Evolutionary conservation across 1,140 invertebrate species (phyloP).

Genomic region (Glossosoma conforme): DNA sequence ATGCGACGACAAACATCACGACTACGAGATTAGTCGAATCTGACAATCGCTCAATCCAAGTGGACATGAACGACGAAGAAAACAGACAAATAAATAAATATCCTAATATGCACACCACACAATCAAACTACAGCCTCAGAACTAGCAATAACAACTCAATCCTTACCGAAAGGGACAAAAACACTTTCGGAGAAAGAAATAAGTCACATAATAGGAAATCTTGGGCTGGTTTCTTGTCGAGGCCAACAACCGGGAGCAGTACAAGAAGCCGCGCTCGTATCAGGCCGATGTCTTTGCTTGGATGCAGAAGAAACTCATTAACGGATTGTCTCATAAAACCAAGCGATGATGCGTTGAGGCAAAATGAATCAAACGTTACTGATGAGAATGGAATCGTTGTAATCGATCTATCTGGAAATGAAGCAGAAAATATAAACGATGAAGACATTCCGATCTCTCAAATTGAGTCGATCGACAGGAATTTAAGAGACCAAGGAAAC

Average conservation of each 20-base stretch:
- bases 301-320: slow-evolving; percentile 26
- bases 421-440: neutral
- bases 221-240: slow-evolving; percentile 29
- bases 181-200: slow-evolving; percentile 8
- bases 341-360: slow-evolving; percentile 5
- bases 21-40: slow-evolving; percentile 8
- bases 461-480: slow-evolving; percentile 28
- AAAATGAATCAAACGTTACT: neutral
- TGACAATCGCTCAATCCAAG: slow-evolving; percentile 4
- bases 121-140: slow-evolving; percentile 28
- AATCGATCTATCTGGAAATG: slow-evolving; percentile 2
- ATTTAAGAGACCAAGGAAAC: slow-evolving; percentile 34
- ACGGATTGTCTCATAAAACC: slow-evolving; percentile 21
- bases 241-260: slow-evolving; percentile 8
- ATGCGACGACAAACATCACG: slow-evolving; percentile 6
- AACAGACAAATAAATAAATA: slow-evolving; percentile 6
- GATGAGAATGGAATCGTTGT: slow-evolving; percentile 6
- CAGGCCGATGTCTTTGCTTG: slow-evolving; percentile 24
- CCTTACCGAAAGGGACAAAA: slow-evolving; percentile 21
- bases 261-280: slow-evolving; percentile 25
- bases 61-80: neutral
- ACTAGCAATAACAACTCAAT: slow-evolving; percentile 21
- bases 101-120: slow-evolving; percentile 15
- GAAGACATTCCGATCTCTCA: slow-evolving; percentile 18
- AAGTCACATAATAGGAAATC: slow-evolving; percentile 29